A percentile compares a stretch with the other conserved stretches of the same genome.
These are phyloP conservation scores for Dryadula phaetusa DNA, from an alignment of 2,888 invertebrate species.

Conservation along the genomic window DNA sequence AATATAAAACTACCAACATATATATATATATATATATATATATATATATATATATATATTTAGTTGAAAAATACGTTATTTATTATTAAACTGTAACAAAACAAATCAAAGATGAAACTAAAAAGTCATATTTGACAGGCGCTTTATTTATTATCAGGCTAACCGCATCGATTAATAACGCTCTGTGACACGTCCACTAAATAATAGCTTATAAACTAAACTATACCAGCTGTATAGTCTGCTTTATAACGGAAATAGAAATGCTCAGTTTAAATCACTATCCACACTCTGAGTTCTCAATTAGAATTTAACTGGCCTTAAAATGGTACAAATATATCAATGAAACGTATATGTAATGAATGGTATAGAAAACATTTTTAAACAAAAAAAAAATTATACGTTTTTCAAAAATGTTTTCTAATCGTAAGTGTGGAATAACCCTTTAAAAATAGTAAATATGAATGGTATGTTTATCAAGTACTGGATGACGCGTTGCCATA, in stretches of 20 bases:
- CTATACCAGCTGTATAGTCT: background rate
- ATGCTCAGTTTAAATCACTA: constrained; percentile 2
- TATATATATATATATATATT: too few species aligned
- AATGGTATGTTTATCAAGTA: too few species aligned
- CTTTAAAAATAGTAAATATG: too few species aligned
- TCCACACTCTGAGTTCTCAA: background rate
- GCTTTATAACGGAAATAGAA: constrained; percentile 13
- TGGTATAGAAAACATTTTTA: too few species aligned
- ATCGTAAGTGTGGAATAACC: too few species aligned
- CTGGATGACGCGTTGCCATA: too few species aligned
- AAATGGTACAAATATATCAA: background rate
- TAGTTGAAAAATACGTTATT: too few species aligned
- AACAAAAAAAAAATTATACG: too few species aligned
- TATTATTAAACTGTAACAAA: background rate
- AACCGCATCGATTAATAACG: constrained; percentile 47
- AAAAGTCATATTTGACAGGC: constrained; percentile 42
- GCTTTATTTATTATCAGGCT: constrained; percentile 45
- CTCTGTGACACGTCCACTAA: constrained; percentile 43
- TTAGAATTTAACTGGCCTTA: background rate
- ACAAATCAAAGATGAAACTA: constrained; percentile 38
- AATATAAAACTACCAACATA: too few species aligned
- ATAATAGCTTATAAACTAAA: constrained; percentile 44
- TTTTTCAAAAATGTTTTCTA: too few species aligned
- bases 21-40: too few species aligned
- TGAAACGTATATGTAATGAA: too few species aligned